These are phyloP conservation scores for Tragulus kanchil DNA, from an alignment of 2,113 vertebrate genomes.

Conservation along the genomic window DNA sequence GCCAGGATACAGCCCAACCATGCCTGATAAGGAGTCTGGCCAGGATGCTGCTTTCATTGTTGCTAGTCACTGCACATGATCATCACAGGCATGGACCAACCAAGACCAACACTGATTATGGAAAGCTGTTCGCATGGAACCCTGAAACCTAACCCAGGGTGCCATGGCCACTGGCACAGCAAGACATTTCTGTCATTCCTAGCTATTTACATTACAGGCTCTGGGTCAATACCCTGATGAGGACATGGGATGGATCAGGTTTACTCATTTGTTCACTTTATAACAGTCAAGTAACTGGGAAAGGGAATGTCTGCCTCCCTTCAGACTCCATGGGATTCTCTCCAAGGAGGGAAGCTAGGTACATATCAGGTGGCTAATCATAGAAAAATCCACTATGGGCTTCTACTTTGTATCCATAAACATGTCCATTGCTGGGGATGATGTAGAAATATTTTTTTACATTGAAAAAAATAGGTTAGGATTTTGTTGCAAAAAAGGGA, in stretches of 20 bases:
- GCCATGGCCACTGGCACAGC: no score
- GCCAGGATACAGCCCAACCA: neutral
- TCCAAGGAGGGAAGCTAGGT: neutral
- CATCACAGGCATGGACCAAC: neutral
- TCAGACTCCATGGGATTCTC: neutral
- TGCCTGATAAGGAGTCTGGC: no score
- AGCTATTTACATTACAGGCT: neutral
- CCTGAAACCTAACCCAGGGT: neutral
- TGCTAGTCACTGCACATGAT: no score
- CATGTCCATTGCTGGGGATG: neutral
- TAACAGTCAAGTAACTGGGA: neutral
- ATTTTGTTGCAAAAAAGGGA: slow-evolving; percentile 16
- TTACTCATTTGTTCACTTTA: neutral
- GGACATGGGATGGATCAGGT: neutral
- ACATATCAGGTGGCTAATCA: neutral
- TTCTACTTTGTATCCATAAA: neutral
- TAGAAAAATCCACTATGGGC: neutral
- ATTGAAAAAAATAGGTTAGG: neutral
- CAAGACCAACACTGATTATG: rapidly evolving
- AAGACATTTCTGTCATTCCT: neutral
- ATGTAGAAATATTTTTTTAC: neutral
- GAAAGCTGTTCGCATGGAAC: neutral
- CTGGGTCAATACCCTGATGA: neutral
- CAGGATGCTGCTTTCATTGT: neutral
- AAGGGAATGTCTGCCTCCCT: neutral